Base-by-base conservation (phyloP, 2,797 vertebrate genomes). In the Aplochiton taeniatus region DNA sequence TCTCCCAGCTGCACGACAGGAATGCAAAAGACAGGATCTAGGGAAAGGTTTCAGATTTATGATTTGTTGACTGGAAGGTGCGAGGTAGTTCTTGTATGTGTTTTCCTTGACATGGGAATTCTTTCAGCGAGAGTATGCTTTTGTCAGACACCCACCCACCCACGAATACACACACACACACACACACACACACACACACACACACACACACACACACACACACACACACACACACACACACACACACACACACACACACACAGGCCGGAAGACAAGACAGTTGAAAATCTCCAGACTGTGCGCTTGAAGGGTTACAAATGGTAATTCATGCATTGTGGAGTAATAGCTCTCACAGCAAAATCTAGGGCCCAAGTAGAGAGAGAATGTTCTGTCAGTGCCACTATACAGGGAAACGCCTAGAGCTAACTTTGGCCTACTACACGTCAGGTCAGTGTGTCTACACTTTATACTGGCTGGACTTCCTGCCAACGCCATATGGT, bases 21-120 rank as follows among this genome's bases (percentile, higher is more conserved):
- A 79, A 77, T 74, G 72, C 43, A 49, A 31, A 56, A 17, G 45
- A 31, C 52, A 50, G 77, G 72, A 72, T 70, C 58, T 43, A 74
- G 72, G 71, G 41, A 58, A 56, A 43, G 59, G 10, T 43, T 73
- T 14, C 46, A 72, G 79, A 85, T 77, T 70, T 84, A 90, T 84
- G 84, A 83, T 89, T 87, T 89, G 88, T 89, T 90, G 83, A 89
- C 83, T 84, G 70, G 72, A 57, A 69, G 66, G 73, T 69, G 78
- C 72, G 79, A 82, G 85, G 76, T 79, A 83, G 86, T 87, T 83
- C 78, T 61, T 58, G 63, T 71, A 70, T 64, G 55, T 74, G 59
- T 79, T 72, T 58, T 65, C 31, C 31, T 47, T 64, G 70, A 69
- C 76, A 69, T 81, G 59, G 62, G 61, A 55, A 58, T 41, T 43